Evolutionary conservation across 2,888 invertebrate species (phyloP), one percentile per base, ranked within the genome.

Genomic region (Caenorhabditis uteleia): DNA sequence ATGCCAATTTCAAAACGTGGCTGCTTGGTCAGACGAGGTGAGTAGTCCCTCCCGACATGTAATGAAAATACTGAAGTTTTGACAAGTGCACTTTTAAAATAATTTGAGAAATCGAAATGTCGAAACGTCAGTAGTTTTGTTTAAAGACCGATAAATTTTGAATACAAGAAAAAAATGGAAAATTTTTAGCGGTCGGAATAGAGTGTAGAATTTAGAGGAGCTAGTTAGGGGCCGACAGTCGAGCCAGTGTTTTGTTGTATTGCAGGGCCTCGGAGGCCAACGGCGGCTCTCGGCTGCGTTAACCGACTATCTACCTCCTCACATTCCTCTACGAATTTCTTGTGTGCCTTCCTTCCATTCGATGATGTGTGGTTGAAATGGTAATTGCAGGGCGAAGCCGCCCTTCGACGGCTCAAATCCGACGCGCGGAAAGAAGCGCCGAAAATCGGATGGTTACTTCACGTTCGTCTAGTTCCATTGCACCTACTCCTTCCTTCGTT

Each of bases 381-480:
- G 38, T 12, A 54, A 64, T 72, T 80, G 65, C 75, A 80, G 74
- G 68, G 75, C 68, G 47, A 81, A 82, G 69, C 82, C 80, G 49
- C 77, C 77, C 48, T 80, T 78, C 70, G 82, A 81, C 59, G 75
- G 78, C 38, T 73, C 80, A 33, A 82, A 82, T 58, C 79, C 77
- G 62, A 79, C 79, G 42, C 56, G 82, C 23, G 81, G 79, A 38
- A 83, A 81, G 67, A 82, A 82, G 54, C 78, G 83, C 36, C 72
- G 83, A 61, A 83, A 83, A 68, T 78, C 78, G 40, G 83, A 83
- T 56, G 83, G 83, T 43, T 83, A 83, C 72, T 83, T 83, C 77
- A 83, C 83, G 46, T 83, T 83, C 75, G 83, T 83, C 62, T 83
- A 64, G 48, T 47, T 50, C 26, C 45, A 39, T 14, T 23, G 4